These are phyloP conservation scores for Lacerta viridis DNA, from an alignment of 2,797 vertebrate species.

Conservation along the genomic window DNA sequence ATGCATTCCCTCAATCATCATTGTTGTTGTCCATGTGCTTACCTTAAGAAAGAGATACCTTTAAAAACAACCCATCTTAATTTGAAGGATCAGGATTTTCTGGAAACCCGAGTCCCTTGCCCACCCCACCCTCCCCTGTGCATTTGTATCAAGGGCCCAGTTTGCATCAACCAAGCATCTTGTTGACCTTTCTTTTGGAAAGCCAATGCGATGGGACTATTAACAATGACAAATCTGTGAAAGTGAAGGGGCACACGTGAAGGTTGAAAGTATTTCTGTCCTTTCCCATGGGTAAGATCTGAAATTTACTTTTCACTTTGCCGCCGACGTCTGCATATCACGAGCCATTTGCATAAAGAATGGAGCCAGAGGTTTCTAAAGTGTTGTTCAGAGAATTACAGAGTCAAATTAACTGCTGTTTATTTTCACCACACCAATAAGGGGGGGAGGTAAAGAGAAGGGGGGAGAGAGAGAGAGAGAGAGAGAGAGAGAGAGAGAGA, in stretches of 20 bases:
- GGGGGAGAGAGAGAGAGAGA: too few species aligned
- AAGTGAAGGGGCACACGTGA: conserved; percentile 56
- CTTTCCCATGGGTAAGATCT: conserved; percentile 69
- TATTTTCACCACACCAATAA: conserved; percentile 54
- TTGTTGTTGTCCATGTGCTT: not conserved
- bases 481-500: too few species aligned
- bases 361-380: conserved; percentile 55
- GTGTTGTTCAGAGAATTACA: conserved; percentile 47
- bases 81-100: not conserved
- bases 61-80: not conserved
- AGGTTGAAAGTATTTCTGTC: conserved; percentile 62
- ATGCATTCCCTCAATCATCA: too few species aligned
- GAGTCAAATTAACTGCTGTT: conserved; percentile 60
- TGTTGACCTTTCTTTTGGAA: conserved; percentile 41
- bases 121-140: too few species aligned
- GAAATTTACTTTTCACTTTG: conserved; percentile 73
- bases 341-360: conserved; percentile 53
- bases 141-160: not conserved
- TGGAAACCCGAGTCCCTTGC: not conserved
- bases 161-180: not conserved
- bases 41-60: not conserved
- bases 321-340: conserved; percentile 41
- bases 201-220: conserved; percentile 42
- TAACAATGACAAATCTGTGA: conserved; percentile 64
- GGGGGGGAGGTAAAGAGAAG: not conserved